Percentiles rank a stretch among this genome's conserved stretches.
Conservation (phyloP, 2,797 vertebrate species). For the Channallabes apus region DNA sequence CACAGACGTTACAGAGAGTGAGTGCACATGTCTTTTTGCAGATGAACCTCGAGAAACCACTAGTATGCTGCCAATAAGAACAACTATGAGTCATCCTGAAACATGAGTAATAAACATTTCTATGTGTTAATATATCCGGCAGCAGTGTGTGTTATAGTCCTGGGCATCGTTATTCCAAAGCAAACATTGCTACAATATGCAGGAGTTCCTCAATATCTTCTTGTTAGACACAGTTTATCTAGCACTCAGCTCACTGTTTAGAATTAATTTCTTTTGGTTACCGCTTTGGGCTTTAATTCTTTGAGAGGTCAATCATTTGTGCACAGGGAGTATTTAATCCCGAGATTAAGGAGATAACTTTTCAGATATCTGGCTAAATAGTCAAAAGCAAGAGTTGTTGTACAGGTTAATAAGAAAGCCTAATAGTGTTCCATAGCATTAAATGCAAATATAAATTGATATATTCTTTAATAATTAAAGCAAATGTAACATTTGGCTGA, state of each 20-base stretch:
- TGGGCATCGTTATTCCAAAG: not conserved
- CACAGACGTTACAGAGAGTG: not conserved
- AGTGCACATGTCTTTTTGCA: not conserved
- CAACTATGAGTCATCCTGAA: not conserved
- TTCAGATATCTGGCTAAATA: not conserved
- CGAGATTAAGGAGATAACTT: not conserved
- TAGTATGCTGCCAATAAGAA: not conserved
- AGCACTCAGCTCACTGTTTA: not conserved
- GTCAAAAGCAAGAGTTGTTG: no score
- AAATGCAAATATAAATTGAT: not conserved
- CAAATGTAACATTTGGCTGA: not conserved
- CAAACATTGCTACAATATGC: not conserved
- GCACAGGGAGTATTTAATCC: not conserved
- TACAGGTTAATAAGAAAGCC: no score
- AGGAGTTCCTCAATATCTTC: not conserved
- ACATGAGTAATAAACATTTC: not conserved
- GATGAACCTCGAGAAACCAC: not conserved
- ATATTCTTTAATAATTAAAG: not conserved
- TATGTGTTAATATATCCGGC: conserved; percentile 3
- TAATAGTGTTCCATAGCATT: not conserved
- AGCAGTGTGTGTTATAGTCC: not conserved
- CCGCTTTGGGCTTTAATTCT: not conserved
- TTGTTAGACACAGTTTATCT: not conserved
- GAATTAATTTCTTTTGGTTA: not conserved
- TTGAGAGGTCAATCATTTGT: no score